phyloP scores from a whole-genome alignment of 2,113 vertebrate genomes.

The Vanacampus margaritifer region DNA sequence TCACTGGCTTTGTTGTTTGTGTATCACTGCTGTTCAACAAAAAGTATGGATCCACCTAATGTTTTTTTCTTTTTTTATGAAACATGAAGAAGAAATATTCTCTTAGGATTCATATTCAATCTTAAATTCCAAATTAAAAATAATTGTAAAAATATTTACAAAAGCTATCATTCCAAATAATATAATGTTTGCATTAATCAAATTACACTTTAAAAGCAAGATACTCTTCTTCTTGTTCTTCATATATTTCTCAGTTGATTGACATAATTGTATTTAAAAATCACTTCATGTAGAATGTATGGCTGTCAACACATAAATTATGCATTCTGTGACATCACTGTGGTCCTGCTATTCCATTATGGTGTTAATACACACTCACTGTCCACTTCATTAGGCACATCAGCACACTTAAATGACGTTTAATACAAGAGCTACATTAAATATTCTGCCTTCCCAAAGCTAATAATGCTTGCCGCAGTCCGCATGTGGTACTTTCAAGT shows the following conservation, averaged over 20 bases:
- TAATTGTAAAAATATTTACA: neutral
- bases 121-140: neutral
- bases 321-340: neutral
- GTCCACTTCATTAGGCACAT: neutral
- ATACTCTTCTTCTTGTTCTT: neutral
- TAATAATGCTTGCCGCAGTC: neutral
- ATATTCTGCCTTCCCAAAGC: neutral
- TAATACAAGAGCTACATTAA: too few species aligned
- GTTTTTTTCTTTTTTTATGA: neutral
- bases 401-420: neutral
- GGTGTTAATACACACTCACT: neutral
- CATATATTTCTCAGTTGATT: neutral
- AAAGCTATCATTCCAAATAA: neutral
- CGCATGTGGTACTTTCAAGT: neutral
- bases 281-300: neutral
- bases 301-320: neutral
- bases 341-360: neutral
- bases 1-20: neutral
- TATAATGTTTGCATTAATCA: too few species aligned
- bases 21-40: neutral
- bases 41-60: neutral
- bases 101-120: neutral
- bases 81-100: neutral
- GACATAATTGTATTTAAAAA: neutral
- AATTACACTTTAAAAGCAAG: neutral